phyloP scores from a whole-genome alignment of 2,113 vertebrate species.

The Etheostoma spectabile region DNA sequence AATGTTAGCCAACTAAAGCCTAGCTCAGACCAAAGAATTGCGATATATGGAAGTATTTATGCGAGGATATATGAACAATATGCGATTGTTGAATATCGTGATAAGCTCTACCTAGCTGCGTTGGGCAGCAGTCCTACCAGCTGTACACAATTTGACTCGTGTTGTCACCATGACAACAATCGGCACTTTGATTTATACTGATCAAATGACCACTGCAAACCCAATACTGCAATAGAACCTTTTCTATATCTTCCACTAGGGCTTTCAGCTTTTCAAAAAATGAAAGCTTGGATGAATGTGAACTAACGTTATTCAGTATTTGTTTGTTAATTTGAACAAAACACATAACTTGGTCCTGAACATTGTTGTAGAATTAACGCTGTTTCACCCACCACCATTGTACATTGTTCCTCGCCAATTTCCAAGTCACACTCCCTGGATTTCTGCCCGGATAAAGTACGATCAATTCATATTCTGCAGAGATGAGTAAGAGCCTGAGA shows the following conservation, averaged over 20 bases:
- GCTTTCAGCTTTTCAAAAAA: neutral
- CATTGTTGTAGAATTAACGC: neutral
- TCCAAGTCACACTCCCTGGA: slow-evolving; percentile 41
- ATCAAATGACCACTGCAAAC: no score
- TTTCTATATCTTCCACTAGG: neutral
- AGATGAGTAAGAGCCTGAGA: slow-evolving; percentile 49
- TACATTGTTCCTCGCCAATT: slow-evolving; percentile 7
- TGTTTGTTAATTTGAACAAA: neutral
- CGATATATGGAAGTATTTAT: no score
- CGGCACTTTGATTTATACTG: no score
- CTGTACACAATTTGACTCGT: no score
- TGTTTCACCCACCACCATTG: slow-evolving; percentile 4
- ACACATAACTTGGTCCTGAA: neutral
- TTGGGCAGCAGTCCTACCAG: no score
- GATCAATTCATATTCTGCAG: slow-evolving; percentile 62
- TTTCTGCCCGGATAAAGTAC: slow-evolving; percentile 48
- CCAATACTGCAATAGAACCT: no score
- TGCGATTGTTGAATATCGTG: no score
- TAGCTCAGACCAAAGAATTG: no score
- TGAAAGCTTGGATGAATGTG: neutral
- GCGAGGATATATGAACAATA: no score
- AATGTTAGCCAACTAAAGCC: no score
- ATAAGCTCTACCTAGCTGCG: no score
- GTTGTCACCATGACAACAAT: no score
- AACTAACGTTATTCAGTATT: neutral